Percentiles rank a stretch among this genome's conserved stretches.
Evolutionary conservation across 2,113 vertebrate species (phyloP).

Genomic region (Guaruba guarouba): DNA sequence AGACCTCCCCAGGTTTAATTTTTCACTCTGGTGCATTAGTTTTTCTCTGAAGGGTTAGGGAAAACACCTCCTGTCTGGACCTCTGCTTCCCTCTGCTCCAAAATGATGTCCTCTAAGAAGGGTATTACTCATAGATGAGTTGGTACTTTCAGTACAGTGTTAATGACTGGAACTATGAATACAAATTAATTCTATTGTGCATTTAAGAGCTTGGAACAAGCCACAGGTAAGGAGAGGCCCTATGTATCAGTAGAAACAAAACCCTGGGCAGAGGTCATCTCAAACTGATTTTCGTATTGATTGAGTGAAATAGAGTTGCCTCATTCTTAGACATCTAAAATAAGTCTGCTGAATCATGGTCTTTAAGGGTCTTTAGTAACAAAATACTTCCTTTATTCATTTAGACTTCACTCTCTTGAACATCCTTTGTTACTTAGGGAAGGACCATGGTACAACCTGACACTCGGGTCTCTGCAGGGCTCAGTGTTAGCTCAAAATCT

Average conservation of each 20-base stretch:
- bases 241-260: neutral
- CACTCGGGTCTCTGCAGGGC: accelerated
- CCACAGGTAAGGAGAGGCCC: neutral
- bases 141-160: neutral
- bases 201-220: neutral
- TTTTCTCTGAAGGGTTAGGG: neutral
- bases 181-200: neutral
- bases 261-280: neutral
- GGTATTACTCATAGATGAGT: neutral
- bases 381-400: neutral
- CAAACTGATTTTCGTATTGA: neutral
- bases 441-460: accelerated
- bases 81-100: neutral
- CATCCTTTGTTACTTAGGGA: neutral
- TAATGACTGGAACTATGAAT: neutral
- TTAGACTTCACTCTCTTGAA: neutral
- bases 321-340: neutral
- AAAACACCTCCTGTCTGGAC: neutral
- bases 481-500: neutral
- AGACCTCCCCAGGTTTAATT: neutral
- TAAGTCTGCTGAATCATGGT: neutral
- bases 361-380: neutral
- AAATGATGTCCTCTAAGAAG: neutral
- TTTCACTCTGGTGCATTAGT: neutral
- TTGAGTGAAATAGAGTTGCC: neutral